Evolutionary conservation across 2,113 vertebrate species (phyloP).

Genomic region (Corythornis madagascariensis): DNA sequence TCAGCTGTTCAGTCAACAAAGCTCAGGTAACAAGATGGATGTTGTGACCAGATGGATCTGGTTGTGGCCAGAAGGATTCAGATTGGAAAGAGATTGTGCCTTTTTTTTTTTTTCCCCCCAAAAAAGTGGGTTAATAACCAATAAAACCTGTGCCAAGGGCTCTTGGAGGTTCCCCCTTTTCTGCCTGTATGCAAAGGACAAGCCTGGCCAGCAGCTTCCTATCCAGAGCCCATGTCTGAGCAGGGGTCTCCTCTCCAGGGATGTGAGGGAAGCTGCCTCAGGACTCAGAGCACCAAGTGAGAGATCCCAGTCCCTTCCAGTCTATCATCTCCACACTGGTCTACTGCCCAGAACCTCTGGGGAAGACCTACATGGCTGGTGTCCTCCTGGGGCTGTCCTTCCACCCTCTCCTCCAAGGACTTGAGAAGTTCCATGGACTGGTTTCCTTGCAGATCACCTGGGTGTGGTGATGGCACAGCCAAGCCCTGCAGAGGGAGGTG

Average conservation of each 20-base stretch:
- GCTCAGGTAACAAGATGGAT: not conserved
- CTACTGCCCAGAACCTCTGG: not conserved
- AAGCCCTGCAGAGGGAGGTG: not conserved
- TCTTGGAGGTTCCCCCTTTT: not conserved
- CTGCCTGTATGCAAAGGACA: not conserved
- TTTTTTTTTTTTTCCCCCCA: rapidly evolving
- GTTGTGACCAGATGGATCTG: too few relatives aligned
- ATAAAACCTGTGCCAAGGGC: not conserved
- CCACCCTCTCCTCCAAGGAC: not conserved
- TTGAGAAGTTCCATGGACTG: not conserved
- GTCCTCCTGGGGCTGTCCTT: not conserved
- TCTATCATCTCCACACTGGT: not conserved
- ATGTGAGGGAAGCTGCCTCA: not conserved
- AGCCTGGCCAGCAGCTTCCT: not conserved
- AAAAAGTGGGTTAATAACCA: not conserved
- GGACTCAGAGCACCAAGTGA: not conserved
- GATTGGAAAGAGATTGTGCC: not conserved
- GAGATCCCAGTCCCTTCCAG: not conserved
- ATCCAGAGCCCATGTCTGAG: not conserved
- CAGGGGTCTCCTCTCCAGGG: too few relatives aligned
- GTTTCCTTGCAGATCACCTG: not conserved
- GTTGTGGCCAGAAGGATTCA: not conserved
- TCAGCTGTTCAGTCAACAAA: not conserved
- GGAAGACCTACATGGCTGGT: not conserved
- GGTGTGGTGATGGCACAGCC: not conserved